Evolutionary conservation across 2,888 invertebrate species (phyloP), one percentile per base, ranked within the genome.

Genomic region (Arrhopalites spinosus): DNA sequence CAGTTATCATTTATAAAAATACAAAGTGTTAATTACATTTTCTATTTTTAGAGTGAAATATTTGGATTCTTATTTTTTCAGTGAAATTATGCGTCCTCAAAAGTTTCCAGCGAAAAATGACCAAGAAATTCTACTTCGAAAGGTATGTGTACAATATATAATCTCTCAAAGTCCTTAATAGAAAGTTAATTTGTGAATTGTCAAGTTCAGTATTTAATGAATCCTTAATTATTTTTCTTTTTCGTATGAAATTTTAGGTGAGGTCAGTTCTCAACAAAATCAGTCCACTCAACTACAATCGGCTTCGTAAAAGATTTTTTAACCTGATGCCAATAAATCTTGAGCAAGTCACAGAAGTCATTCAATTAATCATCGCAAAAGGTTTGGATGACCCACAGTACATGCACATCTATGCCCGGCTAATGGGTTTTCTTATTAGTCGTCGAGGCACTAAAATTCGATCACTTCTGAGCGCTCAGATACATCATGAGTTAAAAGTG

Each of bases 251-350:
- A 53, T 61, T 68, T n/a, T 27, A 76, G 77, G 82, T 82, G 80
- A 79, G 82, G 80, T 81, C 82, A 76, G 81, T 82, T 73, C 78
- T 82, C 29, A 82, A 82, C 78, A 81, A 79, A 75, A 79, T 82
- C 47, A 80, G 80, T 75, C 80, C 82, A 25, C 68, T 81, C 59
- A 82, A 82, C 72, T 82, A 79, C 75, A 64, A 78, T 59, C 66
- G 79, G 45, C 76, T 82, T 53, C 77, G 80, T 50, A 79, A 80
- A 63, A 75, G 80, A 17, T 82, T 80, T 80, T 68, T 80, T 50
- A 80, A 77, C 75, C 74, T 82, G 43, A 76, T 82, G 43, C 82
- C 82, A 5, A 73, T 47, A 13, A 73, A 70, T 1, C 53, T 73
- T 20, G 78, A 79, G 7, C 79, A 78, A 66, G 72, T 79, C 3